Evolutionary conservation across 2,113 vertebrate species (phyloP), one percentile per base, ranked within the genome.

Genomic region (Sinocyclocheilus anophthalmus): DNA sequence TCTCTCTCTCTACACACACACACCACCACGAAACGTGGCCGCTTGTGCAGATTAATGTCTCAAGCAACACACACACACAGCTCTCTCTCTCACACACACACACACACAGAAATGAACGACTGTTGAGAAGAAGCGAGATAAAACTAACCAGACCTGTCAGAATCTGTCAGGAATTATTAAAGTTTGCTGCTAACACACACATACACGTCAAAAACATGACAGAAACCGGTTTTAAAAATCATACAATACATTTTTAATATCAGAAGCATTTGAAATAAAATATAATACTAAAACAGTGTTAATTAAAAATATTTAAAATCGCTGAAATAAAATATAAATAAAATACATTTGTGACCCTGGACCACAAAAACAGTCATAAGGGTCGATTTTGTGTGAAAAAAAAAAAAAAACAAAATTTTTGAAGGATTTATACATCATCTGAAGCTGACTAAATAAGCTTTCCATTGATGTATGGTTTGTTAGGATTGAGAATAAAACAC

Each of bases 21-120:
- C 3, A 70, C n/a, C n/a, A n/a, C n/a, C 7, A 84, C 26, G 45
- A 80, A 80, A 79, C 84, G 73, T 83, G 87, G n/a, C 79, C 59
- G 81, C 50, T 88, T 88, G 87, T 88, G 26, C 76, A 86, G 85
- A 83, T 78, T 78, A 88, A 83, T 50, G 33, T 78, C 22, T 77
- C 83, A 78, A 86, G 63, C 24, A 86, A 45, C 76, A 84, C 55
- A 80, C 76, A 80, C 76, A 80, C 84, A 86, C 42, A 55, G 48
- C 30, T 53, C 33, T 61, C 86, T 65, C 30, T 53, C 48, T 8
- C 69, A 22, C 30, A 57, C 81, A 83, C 81, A 83, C 65, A 72
- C 55, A 59, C 57, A n/a, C 53, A 55, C 13, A 50, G 7, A 70
- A 70, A 37, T 20, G 1, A 37, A 70, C 1, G 30, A 70, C 67